Evolutionary conservation across 2,797 vertebrate species (phyloP).

Genomic region (Pagetopsis macropterus): DNA sequence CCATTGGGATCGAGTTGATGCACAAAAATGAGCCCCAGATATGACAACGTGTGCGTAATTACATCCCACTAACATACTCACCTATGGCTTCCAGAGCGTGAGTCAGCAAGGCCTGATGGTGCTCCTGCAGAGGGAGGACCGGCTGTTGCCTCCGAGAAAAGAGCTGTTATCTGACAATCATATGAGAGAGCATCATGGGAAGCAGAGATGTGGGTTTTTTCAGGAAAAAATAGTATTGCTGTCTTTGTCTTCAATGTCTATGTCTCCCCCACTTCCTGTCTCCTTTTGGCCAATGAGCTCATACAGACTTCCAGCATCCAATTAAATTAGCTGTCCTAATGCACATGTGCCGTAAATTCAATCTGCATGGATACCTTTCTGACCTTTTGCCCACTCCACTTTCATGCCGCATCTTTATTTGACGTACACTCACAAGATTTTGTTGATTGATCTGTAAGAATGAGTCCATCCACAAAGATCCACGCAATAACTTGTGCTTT

Average conservation of each 20-base stretch:
- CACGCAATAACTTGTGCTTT: too few species aligned
- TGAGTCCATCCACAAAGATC: too few species aligned
- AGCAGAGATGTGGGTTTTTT: conserved; percentile 14
- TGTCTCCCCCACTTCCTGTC: conserved; percentile 2
- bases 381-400: not conserved
- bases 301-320: conserved; percentile 15
- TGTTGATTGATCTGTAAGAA: too few species aligned
- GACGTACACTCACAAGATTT: too few species aligned
- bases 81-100: conserved; percentile 57
- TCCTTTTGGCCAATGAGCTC: conserved; percentile 1
- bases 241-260: not conserved
- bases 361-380: not conserved
- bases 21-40: conserved; percentile 38
- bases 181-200: conserved; percentile 48
- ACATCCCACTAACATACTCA: conserved; percentile 51
- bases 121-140: conserved; percentile 35
- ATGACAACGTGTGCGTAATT: conserved; percentile 58
- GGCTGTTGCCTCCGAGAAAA: conserved; percentile 45
- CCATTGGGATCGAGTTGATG: conserved; percentile 27
- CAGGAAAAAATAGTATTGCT: conserved; percentile 1
- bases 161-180: conserved; percentile 56
- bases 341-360: conserved; percentile 3
- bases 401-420: too few species aligned
- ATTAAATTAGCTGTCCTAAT: conserved; percentile 35
- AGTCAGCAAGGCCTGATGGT: conserved; percentile 75